These are phyloP conservation scores for Cantharis flavilabris DNA, from an alignment of 2,888 invertebrate genomes.

Conservation along the genomic window DNA sequence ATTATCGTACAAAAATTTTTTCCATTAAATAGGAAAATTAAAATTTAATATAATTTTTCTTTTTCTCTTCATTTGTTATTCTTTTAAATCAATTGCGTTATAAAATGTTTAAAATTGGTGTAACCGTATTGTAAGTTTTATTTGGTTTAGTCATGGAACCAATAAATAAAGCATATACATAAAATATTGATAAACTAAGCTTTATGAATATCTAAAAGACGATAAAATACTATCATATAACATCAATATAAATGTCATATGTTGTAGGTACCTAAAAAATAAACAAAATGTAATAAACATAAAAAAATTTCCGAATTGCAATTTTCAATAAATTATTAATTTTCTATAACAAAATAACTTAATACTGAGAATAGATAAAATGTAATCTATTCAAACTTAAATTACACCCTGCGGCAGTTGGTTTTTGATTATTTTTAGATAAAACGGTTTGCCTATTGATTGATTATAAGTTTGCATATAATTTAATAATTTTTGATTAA, in stretches of 20 bases:
- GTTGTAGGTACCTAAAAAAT: slow-evolving; percentile 6
- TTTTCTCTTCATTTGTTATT: neutral
- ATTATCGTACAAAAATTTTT: slow-evolving; percentile 2
- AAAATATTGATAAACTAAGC: slow-evolving; percentile 27
- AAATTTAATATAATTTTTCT: neutral
- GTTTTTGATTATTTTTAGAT: slow-evolving; percentile 15
- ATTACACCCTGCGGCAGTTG: slow-evolving; percentile 14
- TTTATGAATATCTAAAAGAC: slow-evolving; percentile 25
- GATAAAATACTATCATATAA: slow-evolving; percentile 27
- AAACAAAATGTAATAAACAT: slow-evolving; percentile 4
- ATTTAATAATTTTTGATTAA: slow-evolving; percentile 3
- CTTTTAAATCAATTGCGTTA: slow-evolving; percentile 14
- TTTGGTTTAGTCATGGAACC: slow-evolving; percentile 26
- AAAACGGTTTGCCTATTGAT: slow-evolving; percentile 11
- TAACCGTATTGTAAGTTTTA: slow-evolving; percentile 23
- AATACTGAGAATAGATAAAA: slow-evolving; percentile 11
- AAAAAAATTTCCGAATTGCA: neutral
- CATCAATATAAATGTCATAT: slow-evolving; percentile 22
- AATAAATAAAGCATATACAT: slow-evolving; percentile 23
- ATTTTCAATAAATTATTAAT: neutral
- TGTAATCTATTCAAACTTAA: slow-evolving; percentile 11
- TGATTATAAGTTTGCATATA: slow-evolving; percentile 1
- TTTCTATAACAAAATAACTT: neutral
- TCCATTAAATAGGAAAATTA: slow-evolving; percentile 10
- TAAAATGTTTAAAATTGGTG: slow-evolving; percentile 19